These are phyloP conservation scores for Homalodisca vitripennis DNA, from an alignment of 1,140 invertebrate genomes.

Conservation along the genomic window DNA sequence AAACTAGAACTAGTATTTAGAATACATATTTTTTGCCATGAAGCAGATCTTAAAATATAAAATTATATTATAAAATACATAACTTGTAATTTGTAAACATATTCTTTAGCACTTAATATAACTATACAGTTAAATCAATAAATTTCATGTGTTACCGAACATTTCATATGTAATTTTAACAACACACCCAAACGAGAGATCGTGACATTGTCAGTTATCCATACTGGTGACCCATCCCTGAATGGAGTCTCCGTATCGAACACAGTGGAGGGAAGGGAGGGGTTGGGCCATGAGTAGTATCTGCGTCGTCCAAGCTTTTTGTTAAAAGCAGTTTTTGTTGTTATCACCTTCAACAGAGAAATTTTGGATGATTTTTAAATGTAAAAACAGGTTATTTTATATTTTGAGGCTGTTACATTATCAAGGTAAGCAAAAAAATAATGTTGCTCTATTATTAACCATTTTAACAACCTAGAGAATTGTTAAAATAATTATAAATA, in stretches of 20 bases:
- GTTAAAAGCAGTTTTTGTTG: background rate
- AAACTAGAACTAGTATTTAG: no score
- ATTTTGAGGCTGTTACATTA: no score
- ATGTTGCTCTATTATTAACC: no score
- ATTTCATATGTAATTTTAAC: background rate
- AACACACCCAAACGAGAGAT: slow-evolving; percentile 10
- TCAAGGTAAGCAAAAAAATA: no score
- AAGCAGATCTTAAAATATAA: background rate
- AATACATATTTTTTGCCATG: background rate
- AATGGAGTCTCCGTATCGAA: slow-evolving; percentile 16
- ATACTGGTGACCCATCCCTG: slow-evolving; percentile 33
- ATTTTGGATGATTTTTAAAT: background rate
- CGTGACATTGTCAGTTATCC: slow-evolving; percentile 17
- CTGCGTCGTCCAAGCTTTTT: background rate
- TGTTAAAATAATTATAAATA: no score
- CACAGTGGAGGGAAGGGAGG: background rate
- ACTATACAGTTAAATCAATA: background rate
- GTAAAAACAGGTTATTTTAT: background rate
- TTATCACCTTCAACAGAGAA: background rate
- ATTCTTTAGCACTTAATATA: background rate
- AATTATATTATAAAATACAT: background rate
- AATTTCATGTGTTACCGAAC: background rate
- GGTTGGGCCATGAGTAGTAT: background rate
- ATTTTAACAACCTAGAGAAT: no score
- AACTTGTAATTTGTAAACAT: background rate